Percentiles rank a stretch among this genome's conserved stretches.
phyloP scores from a whole-genome alignment of 1,140 invertebrate species.

The Pachyrhynchus sulphureomaculatus region DNA sequence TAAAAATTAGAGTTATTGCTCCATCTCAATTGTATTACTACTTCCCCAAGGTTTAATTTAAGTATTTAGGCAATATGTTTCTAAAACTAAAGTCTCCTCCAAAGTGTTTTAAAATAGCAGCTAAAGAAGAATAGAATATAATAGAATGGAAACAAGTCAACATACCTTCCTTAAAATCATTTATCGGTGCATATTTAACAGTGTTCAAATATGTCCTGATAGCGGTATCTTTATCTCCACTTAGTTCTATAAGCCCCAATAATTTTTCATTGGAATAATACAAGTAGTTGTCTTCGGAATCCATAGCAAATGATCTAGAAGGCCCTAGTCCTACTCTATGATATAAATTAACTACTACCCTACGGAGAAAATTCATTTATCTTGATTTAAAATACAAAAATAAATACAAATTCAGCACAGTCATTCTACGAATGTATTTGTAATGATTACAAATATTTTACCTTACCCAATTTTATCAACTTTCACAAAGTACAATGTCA shows the following conservation, averaged over 20 bases:
- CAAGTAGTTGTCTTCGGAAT: conserved; percentile 31
- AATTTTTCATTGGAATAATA: conserved; percentile 40
- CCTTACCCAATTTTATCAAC: too few relatives aligned
- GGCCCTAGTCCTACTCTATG: neutral
- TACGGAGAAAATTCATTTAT: conserved; percentile 22
- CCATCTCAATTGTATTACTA: too few relatives aligned
- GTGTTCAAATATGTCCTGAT: conserved; percentile 43
- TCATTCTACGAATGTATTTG: too few relatives aligned
- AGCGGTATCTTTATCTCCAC: conserved; percentile 34
- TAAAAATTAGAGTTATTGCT: too few relatives aligned
- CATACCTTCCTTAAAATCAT: conserved; percentile 43
- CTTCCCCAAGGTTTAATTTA: too few relatives aligned
- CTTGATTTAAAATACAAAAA: neutral
- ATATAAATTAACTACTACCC: conserved; percentile 1
- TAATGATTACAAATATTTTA: too few relatives aligned
- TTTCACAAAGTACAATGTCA: too few relatives aligned
- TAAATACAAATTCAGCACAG: too few relatives aligned
- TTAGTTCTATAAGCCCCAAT: conserved; percentile 27
- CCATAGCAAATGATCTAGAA: conserved; percentile 17
- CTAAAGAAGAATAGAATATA: conserved; percentile 6
- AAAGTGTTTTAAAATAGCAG: neutral
- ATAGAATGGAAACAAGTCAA: too few relatives aligned
- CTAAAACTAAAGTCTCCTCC: neutral
- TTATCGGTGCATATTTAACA: conserved; percentile 43
- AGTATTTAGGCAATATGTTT: neutral